Evolutionary conservation across 2,797 vertebrate species (phyloP).

Genomic region (Sparus aurata): DNA sequence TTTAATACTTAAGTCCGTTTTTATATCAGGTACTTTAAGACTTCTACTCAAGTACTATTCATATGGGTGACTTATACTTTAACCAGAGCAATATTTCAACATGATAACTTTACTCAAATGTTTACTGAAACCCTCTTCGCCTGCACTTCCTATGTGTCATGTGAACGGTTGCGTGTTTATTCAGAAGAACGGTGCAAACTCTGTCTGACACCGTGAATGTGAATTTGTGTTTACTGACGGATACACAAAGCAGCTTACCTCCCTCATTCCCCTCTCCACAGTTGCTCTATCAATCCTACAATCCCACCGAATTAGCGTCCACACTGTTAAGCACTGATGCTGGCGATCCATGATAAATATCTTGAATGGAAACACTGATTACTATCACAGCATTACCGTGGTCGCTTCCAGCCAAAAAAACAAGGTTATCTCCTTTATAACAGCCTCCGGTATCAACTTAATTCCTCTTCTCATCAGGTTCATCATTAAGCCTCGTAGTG

Average conservation of each 20-base stretch:
- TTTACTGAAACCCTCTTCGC: slow-evolving; percentile 5
- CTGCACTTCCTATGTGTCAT: neutral
- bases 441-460: slow-evolving; percentile 39
- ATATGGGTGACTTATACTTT: no score
- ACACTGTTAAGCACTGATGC: slow-evolving; percentile 54
- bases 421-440: slow-evolving; percentile 63
- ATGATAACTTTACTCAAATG: slow-evolving; percentile 1
- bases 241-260: slow-evolving; percentile 62
- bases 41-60: no score
- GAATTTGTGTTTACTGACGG: slow-evolving; percentile 61
- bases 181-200: slow-evolving; percentile 40
- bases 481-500: slow-evolving; percentile 42
- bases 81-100: no score
- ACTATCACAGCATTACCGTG: slow-evolving; percentile 53
- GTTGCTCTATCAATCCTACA: slow-evolving; percentile 53
- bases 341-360: slow-evolving; percentile 61
- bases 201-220: slow-evolving; percentile 35
- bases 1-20: no score
- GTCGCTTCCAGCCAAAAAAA: slow-evolving; percentile 41
- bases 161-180: slow-evolving; percentile 6
- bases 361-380: slow-evolving; percentile 67
- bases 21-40: no score
- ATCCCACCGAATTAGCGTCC: slow-evolving; percentile 70
- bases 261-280: slow-evolving; percentile 28
- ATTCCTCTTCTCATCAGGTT: slow-evolving; percentile 58